Evolutionary conservation across 2,797 vertebrate genomes (phyloP), one percentile per base, ranked within the genome.

Genomic region (Cetoscarus ocellatus): DNA sequence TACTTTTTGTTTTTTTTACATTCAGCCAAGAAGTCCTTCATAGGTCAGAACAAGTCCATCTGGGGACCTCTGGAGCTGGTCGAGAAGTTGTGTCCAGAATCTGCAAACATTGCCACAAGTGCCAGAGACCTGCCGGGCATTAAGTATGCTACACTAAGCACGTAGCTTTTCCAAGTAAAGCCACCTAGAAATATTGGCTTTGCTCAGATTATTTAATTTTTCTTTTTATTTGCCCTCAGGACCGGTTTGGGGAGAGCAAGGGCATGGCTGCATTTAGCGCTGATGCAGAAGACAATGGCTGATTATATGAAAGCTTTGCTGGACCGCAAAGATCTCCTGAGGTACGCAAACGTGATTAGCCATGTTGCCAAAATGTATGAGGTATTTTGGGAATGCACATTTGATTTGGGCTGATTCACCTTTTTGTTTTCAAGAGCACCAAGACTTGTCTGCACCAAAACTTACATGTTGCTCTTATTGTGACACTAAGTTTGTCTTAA

Each of bases 211-310:
- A 38, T 45, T 62, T 0, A 5, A 27, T 39, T 17, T 13, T 38
- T 5, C 9, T 1, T 61, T 19, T n/a, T 50, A 9, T 44, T 73
- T 48, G 13, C 91, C 92, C 18, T 63, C 73, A 99, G 98, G 94
- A 98, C 96, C 0, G 96, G 96, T 56, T 86, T 98, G 73, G 98
- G 98, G 47, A 94, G 96, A 94, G 98, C 92, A 55, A 93, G 98
- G 83, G 98, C 98, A 8, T 99, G 98, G 98, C 93, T 99, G 51
- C 97, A 99, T 90, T 94, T 99, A 73, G 96, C 98, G 0, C 95
- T 99, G 36, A 99, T 99, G 98, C 97, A 99, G 86, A 99, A 99
- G 92, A 99, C 96, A 78, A 88, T 99, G 63, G 96, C 98, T 0
- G 98, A 99, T 85, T 99, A 99, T 63, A 92, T 99, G 90, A 99